Percentiles rank a stretch among this genome's conserved stretches.
Conservation (phyloP, 2,888 invertebrate species). For the Lingula anatina region DNA sequence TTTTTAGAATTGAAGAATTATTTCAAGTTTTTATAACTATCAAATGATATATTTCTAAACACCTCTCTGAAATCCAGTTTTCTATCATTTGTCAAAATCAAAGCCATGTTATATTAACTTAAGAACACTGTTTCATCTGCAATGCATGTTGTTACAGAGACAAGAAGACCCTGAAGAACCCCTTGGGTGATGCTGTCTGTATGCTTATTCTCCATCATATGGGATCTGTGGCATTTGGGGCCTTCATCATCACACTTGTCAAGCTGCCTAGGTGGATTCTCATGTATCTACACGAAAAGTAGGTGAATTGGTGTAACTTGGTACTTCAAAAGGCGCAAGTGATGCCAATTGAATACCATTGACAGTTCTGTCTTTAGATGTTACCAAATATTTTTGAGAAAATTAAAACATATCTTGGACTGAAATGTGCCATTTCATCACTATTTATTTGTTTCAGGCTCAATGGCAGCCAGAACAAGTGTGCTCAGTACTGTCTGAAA, state of each 20-base stretch:
- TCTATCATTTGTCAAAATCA: neutral
- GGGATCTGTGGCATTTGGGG: slow-evolving; percentile 53
- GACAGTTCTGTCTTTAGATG: too few species aligned
- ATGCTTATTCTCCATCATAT: slow-evolving; percentile 48
- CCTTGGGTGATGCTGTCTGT: slow-evolving; percentile 32
- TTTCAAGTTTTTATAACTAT: too few species aligned
- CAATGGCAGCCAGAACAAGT: slow-evolving; percentile 38
- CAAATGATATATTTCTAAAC: too few species aligned
- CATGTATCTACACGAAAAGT: slow-evolving; percentile 51
- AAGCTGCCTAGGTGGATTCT: slow-evolving; percentile 52
- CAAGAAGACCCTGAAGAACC: slow-evolving; percentile 30
- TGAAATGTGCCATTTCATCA: too few species aligned
- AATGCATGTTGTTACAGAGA: slow-evolving; percentile 24
- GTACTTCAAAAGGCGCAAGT: neutral
- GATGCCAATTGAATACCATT: neutral
- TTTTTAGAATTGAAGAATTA: too few species aligned
- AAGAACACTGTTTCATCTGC: neutral
- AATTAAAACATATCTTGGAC: too few species aligned
- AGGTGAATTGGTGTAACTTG: slow-evolving; percentile 37
- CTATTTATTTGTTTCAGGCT: slow-evolving; percentile 44
- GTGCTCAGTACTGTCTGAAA: slow-evolving; percentile 40
- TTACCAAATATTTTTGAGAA: too few species aligned
- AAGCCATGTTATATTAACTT: neutral
- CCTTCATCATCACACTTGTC: slow-evolving; percentile 51
- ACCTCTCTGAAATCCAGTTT: too few species aligned